These are phyloP conservation scores for Coregonus sp. DNA, from an alignment of 2,797 vertebrate genomes.

Conservation along the genomic window DNA sequence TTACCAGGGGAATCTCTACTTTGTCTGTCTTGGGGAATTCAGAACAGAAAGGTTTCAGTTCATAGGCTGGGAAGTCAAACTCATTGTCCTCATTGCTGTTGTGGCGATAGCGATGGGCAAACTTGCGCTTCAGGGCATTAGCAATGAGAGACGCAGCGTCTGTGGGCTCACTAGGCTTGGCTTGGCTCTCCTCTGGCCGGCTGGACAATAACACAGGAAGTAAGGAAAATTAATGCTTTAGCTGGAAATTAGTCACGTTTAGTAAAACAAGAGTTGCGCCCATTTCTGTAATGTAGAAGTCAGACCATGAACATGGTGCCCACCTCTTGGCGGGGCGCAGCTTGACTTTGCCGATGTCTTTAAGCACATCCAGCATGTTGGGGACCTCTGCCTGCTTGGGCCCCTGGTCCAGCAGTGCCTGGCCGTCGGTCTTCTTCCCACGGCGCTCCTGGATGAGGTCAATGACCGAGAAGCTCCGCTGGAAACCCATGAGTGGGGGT, in stretches of 20 bases:
- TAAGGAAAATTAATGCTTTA: neutral
- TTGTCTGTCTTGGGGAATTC: conserved; percentile 68
- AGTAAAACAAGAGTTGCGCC: neutral
- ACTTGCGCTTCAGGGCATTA: conserved; percentile 93
- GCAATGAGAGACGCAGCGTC: conserved; percentile 91
- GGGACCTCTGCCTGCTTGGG: conserved; percentile 83
- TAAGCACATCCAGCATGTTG: conserved; percentile 95
- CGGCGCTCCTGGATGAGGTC: conserved; percentile 91
- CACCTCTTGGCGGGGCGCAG: conserved; percentile 91
- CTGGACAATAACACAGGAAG: conserved; percentile 45
- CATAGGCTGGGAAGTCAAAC: conserved; percentile 64
- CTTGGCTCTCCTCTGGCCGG: conserved; percentile 69
- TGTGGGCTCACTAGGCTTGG: conserved; percentile 74
- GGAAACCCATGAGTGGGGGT: conserved; percentile 58
- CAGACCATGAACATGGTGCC: neutral
- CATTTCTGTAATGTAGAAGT: neutral
- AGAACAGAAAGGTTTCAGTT: conserved; percentile 33
- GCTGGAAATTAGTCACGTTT: neutral
- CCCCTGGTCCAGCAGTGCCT: conserved; percentile 50
- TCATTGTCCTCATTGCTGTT: conserved; percentile 73
- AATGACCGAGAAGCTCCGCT: conserved; percentile 79
- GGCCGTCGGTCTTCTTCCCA: conserved; percentile 69
- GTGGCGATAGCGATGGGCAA: conserved; percentile 86
- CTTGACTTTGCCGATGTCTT: conserved; percentile 91
- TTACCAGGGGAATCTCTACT: neutral